A percentile compares a stretch with the other conserved stretches of the same genome.
phyloP scores from a whole-genome alignment of 2,113 vertebrate genomes.

The Otocyon megalotis region DNA sequence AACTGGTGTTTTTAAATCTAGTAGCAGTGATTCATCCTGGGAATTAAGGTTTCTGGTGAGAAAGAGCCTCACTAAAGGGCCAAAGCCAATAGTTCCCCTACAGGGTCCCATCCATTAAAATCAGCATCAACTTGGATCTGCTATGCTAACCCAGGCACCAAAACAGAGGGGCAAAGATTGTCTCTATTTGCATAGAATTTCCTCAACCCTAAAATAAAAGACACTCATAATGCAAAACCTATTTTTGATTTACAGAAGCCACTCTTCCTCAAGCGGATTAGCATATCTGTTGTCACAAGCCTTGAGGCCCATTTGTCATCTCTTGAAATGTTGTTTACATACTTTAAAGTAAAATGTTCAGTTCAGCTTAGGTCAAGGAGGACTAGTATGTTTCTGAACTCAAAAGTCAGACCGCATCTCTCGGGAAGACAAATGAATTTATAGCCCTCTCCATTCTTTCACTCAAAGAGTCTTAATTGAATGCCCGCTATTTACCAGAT shows the following conservation, averaged over 20 bases:
- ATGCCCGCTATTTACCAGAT: background rate
- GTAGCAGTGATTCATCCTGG: constrained; percentile 45
- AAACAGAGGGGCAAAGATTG: background rate
- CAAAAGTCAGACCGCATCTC: background rate
- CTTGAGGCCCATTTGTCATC: background rate
- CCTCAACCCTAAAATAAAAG: background rate
- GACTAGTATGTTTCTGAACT: background rate
- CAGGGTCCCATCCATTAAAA: background rate
- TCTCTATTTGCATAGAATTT: background rate
- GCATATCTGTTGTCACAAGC: background rate
- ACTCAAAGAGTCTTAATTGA: background rate
- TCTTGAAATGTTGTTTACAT: background rate
- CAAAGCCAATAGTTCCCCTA: background rate
- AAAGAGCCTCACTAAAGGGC: constrained; percentile 15
- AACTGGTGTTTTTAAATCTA: constrained; percentile 56
- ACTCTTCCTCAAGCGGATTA: background rate
- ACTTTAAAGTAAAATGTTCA: constrained; percentile 25
- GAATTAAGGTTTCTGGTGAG: constrained; percentile 67
- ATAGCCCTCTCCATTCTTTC: background rate
- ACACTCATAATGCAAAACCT: background rate
- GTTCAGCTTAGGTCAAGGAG: background rate
- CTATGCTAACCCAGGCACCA: background rate
- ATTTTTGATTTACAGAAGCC: background rate
- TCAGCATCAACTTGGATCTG: background rate
- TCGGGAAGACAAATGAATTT: background rate